Base-by-base conservation (phyloP, 2,888 invertebrate genomes). In the Epistrophe eligans region DNA sequence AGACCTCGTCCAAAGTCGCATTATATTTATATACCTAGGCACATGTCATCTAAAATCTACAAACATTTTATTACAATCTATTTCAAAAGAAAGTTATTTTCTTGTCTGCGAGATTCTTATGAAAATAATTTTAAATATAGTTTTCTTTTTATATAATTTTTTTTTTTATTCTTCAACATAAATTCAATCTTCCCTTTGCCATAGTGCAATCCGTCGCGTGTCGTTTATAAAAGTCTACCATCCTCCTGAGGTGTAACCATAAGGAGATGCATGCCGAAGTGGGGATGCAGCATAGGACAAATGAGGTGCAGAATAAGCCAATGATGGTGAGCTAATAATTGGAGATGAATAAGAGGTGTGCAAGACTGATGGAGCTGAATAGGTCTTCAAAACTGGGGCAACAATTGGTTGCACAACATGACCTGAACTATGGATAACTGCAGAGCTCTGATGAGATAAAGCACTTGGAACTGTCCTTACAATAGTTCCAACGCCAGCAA, bases 401-500 rank as follows among this genome's bases (percentile, higher is more conserved):
- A 91, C 89, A 48, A 90, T 89, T 6, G 91, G 91, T n/a, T 91
- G 90, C 15, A 92, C 91, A 48, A 91, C 89, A 79, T 92, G 91
- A 0, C 90, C 91, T 5, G 90, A 89, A 80, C 91, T 92, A 82
- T 93, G 94, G 17, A 94, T 92, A 88, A 94, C 94, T 38, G 94
- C 90, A 11, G 94, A 93, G 81, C 94, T 94, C 89, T 95, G 94
- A 32, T 87, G 83, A 13, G 87, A 87, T 0, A 94, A 93, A 0
- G 94, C 93, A 7, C 94, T 94, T 1, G 94, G 94, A 28, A 94
- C 89, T 60, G 89, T 90, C 88, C 91, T 91, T 8, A 91, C 90
- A 67, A 91, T 82, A 19, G 89, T 77, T 8, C 93, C 92, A 66
- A 91, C 90, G 64, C 90, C 90, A 48, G 91, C 91, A 50, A 91